Conservation (phyloP, 1,140 invertebrate genomes). For the Polyergus mexicanus region DNA sequence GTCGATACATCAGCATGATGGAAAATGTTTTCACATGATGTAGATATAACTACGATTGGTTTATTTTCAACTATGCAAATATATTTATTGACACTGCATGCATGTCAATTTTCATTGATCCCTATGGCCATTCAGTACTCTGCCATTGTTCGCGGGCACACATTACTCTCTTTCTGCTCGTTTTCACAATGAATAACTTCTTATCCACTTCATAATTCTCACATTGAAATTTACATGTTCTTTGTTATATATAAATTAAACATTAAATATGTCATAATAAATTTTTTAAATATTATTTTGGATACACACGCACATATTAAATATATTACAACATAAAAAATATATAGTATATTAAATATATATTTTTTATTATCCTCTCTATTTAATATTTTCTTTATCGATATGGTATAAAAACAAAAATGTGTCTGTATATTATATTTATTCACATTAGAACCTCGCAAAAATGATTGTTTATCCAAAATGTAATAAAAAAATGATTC, state of each 20-base stretch:
- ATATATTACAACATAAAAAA: too few species aligned
- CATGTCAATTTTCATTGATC: constrained; percentile 54
- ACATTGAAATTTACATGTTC: background rate
- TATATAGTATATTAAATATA: background rate
- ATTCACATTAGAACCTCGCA: background rate
- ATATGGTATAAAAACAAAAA: background rate
- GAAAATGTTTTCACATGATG: constrained; percentile 31
- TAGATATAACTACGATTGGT: background rate
- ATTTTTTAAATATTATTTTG: too few species aligned
- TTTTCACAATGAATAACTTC: constrained; percentile 36
- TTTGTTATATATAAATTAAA: background rate
- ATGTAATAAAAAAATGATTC: too few species aligned
- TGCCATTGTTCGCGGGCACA: constrained; percentile 42
- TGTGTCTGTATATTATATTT: background rate
- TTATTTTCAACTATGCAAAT: background rate
- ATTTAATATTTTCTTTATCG: background rate
- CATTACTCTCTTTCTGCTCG: constrained; percentile 42
- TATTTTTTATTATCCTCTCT: background rate
- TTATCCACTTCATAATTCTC: background rate
- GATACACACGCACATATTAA: background rate
- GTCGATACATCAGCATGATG: constrained; percentile 29
- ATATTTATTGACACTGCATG: constrained; percentile 35
- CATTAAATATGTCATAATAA: background rate
- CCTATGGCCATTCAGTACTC: constrained; percentile 26
- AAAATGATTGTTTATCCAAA: background rate